Evolutionary conservation across 2,113 vertebrate genomes (phyloP).

Genomic region (Coptodon rendalli): DNA sequence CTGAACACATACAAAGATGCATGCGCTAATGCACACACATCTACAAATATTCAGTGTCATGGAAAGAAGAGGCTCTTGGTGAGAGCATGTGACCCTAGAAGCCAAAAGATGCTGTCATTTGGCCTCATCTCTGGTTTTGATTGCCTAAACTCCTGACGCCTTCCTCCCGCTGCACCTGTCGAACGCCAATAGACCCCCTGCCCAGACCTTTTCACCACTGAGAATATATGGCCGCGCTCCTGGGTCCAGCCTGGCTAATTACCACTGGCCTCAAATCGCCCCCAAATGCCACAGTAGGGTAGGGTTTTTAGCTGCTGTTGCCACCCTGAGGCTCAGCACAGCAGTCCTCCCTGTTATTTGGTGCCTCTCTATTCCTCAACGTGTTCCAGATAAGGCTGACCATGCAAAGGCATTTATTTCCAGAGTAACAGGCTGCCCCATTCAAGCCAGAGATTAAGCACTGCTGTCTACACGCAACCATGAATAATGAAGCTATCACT

Average conservation of each 20-base stretch:
- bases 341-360: not conserved
- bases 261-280: conserved; percentile 67
- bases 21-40: not conserved
- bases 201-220: conserved; percentile 81
- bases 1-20: not conserved
- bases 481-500: conserved; percentile 74
- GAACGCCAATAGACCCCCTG: conserved; percentile 82
- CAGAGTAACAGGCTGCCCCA: conserved; percentile 37
- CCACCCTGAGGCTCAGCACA: conserved; percentile 25
- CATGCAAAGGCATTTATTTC: conserved; percentile 35
- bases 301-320: conserved; percentile 26
- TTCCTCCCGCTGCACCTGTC: conserved; percentile 81
- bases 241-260: conserved; percentile 78
- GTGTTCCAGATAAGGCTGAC: conserved; percentile 33
- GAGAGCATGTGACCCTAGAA: conserved; percentile 48
- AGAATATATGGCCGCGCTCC: conserved; percentile 83
- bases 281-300: conserved; percentile 23
- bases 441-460: conserved; percentile 67
- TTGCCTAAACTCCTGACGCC: conserved; percentile 65
- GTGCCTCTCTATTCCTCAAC: conserved; percentile 1
- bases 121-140: conserved; percentile 69
- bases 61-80: conserved; percentile 45
- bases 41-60: not conserved
- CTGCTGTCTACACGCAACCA: conserved; percentile 73
- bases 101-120: conserved; percentile 39